Evolutionary conservation across 2,797 vertebrate genomes (phyloP).

Genomic region (Manis javanica): DNA sequence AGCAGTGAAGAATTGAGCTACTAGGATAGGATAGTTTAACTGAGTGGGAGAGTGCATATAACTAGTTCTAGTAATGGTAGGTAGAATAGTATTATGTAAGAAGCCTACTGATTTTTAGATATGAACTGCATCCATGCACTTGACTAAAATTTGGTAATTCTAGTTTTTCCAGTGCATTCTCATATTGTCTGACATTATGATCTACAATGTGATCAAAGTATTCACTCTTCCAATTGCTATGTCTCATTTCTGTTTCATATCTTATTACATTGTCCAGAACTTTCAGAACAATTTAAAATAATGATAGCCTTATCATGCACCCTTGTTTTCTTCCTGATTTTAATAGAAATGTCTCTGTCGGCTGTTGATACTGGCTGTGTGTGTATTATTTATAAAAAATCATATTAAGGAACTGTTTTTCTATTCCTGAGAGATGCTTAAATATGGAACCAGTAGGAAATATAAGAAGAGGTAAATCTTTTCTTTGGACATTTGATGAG

Average conservation of each 20-base stretch:
- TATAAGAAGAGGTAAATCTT: not conserved
- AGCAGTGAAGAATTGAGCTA: not conserved
- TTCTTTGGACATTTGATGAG: not conserved
- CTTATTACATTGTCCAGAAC: not conserved
- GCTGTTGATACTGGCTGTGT: conserved; percentile 4
- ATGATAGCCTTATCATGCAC: not conserved
- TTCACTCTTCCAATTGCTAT: not conserved
- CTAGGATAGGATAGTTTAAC: not conserved
- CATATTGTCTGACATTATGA: not conserved
- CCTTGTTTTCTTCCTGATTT: not conserved
- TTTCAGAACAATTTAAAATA: conserved; percentile 42
- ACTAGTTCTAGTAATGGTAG: not conserved
- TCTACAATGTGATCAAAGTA: not conserved
- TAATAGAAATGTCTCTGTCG: not conserved
- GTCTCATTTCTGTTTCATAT: conserved; percentile 43
- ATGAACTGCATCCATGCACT: not conserved
- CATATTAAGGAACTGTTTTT: not conserved
- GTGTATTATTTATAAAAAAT: not conserved
- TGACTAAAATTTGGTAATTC: conserved; percentile 5
- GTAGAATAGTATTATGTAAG: not conserved
- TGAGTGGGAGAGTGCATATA: not conserved
- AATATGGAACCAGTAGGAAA: not conserved
- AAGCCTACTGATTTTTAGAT: not conserved
- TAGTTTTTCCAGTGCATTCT: not conserved
- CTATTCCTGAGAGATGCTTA: not conserved